Base-by-base conservation (phyloP, 2,888 invertebrate genomes). In the Incurvaria masculella region DNA sequence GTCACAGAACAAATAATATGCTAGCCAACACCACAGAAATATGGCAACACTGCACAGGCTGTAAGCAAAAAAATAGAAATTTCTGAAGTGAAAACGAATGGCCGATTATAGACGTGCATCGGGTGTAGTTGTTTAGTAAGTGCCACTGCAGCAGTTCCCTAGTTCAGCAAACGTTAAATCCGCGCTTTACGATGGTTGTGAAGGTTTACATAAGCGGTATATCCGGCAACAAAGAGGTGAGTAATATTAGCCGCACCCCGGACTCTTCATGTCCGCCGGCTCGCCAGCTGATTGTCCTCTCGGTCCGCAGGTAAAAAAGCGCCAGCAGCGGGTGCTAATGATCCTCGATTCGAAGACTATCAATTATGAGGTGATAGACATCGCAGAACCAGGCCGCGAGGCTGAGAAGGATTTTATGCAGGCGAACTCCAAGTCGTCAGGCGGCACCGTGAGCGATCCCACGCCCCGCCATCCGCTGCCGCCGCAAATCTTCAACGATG, bases 401-500 rank as follows among this genome's bases (percentile, higher is more conserved):
- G 76, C 84, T 50, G 89, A 91, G 57, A 92, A 94, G 71, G 91
- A 92, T 59, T 91, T 91, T 63, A 96, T 98, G 95, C 91, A 94
- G 70, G 87, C 84, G 62, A 92, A 94, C 68, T 85, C 90, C 46
- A 90, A 86, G 55, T 82, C 86, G 52, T 83, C 83, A 63, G 90
- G 86, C 46, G 87, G 82, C 51, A 90, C 89, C 43, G 85, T 87
- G 39, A 83, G 87, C 63, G 88, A 88, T 63, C 82, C 84, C 27
- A 85, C 84, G 61, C 87, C 88, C 42, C 84, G 88, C 65, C 88
- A 91, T 59, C 86, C 94, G 45, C 73, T 94, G 61, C 95, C 97
- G 42, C 97, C 97, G 49, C 98, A 98, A 72, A 81, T 98, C 58
- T 97, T 97, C 70, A 92, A 93, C 65, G 95, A 92, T 53, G 89